Evolutionary conservation across 2,113 vertebrate species (phyloP), one percentile per base, ranked within the genome.

Genomic region (Carassius gibelio): DNA sequence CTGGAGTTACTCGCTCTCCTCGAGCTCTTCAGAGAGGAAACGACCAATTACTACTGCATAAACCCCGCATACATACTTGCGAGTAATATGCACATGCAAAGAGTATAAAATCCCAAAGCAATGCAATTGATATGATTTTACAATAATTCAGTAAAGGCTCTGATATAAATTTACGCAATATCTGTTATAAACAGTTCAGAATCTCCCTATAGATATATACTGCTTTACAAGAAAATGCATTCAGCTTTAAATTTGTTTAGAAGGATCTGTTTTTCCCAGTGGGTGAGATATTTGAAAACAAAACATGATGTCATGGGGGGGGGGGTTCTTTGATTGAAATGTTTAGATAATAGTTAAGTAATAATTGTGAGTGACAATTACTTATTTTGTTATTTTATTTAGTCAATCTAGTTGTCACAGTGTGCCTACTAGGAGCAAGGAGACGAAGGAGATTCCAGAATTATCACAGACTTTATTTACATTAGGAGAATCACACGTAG

Each of bases 1-100:
- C 38, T 66, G 23, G 42, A 66, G 62, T 13, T 81, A 30, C 45
- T 81, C 42, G 45, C 42, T 52, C 42, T 81, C 26, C 79, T 26
- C 62, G 17, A 21, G n/a, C 8, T 2, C 79, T 68, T 36, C 42
- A 26, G 45, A 68, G 42, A 13, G 42, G 42, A 68, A 64, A 21
- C 77, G 17, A 42, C 48, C 74, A 76, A 76, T 55, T 76, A 55
- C 3, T 26, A 55, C 14, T 55, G 23, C 48, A 76, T 55, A 30
- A 76, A 34, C 3, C 23, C 0, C 3, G 11, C 8, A 17, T 75
- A n/a, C n/a, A 75, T 76, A 11, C 5, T 11, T 15, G 55, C 9
- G 5, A 23, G 14, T 23, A 42, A 61, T 61, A 42, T 61, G 55
- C 30, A 59, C 30, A 38, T 19, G 48, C 14, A 14, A 13, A 23